Percentiles rank a stretch among this genome's conserved stretches.
These are phyloP conservation scores for Liopterus haemorrhoidalis DNA, from an alignment of 2,888 invertebrate species.

Conservation along the genomic window DNA sequence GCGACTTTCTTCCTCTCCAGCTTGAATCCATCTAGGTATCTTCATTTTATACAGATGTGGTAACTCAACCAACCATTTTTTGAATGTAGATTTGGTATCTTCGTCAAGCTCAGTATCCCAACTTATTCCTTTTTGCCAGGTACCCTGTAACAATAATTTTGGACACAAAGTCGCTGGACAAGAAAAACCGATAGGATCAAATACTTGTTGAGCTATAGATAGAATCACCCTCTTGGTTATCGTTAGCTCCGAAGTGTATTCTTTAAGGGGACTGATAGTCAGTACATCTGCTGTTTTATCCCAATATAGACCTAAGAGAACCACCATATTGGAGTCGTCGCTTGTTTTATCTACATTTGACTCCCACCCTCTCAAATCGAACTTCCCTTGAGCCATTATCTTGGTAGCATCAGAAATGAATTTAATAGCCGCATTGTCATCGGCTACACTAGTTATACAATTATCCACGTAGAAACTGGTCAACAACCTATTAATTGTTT, in stretches of 20 bases:
- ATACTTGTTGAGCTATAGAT: constrained; percentile 25
- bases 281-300: constrained; percentile 17
- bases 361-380: constrained; percentile 11
- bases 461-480: constrained; percentile 32
- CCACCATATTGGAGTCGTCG: no score
- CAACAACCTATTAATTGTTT: constrained; percentile 22
- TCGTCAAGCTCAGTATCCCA: constrained; percentile 16
- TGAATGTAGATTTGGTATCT: constrained; percentile 24
- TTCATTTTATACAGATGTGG: neutral
- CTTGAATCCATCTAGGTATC: constrained; percentile 4
- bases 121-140: constrained; percentile 20
- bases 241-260: no score
- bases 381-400: constrained; percentile 1
- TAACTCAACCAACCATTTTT: constrained; percentile 20
- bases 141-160: constrained; percentile 30
- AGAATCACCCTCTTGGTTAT: constrained; percentile 13
- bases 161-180: constrained; percentile 25
- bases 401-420: neutral
- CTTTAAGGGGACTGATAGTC: constrained; percentile 8
- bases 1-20: neutral
- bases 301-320: constrained; percentile 1
- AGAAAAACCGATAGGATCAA: constrained; percentile 31
- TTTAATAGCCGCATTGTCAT: neutral
- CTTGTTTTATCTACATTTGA: no score
- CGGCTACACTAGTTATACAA: constrained; percentile 27